A percentile compares a stretch with the other conserved stretches of the same genome.
Evolutionary conservation across 2,113 vertebrate species (phyloP).

Genomic region (Pteronura brasiliensis): DNA sequence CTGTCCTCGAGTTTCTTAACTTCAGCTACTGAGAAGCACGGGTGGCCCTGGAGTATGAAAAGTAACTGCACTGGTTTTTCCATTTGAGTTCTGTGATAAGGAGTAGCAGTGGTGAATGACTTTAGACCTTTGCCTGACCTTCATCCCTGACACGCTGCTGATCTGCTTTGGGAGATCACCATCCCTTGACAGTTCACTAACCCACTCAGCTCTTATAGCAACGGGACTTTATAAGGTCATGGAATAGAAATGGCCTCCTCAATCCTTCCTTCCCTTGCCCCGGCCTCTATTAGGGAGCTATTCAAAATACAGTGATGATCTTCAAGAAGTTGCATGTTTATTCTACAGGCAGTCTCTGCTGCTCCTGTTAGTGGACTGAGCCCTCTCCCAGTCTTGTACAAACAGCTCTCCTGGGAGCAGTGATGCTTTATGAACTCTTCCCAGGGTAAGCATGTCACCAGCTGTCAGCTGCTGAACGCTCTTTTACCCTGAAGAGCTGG

Average conservation of each 20-base stretch:
- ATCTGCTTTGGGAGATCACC: background rate
- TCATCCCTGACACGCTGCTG: background rate
- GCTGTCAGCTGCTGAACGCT: conserved; percentile 31
- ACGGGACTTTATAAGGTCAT: background rate
- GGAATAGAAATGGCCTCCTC: background rate
- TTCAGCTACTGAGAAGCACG: background rate
- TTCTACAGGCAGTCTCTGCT: conserved; percentile 61
- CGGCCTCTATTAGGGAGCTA: background rate
- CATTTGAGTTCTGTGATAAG: background rate
- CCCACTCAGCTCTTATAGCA: background rate
- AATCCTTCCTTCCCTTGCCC: background rate
- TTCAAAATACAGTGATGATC: background rate
- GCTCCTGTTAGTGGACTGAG: background rate
- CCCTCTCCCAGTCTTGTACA: conserved; percentile 30
- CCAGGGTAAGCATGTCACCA: conserved; percentile 25
- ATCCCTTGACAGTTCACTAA: background rate
- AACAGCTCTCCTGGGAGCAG: conserved; percentile 69
- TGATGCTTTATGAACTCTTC: conserved; percentile 68
- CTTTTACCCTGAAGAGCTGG: conserved; percentile 42
- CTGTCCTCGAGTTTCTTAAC: background rate
- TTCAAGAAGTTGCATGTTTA: conserved; percentile 56
- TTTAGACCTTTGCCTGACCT: background rate
- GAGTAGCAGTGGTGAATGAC: background rate
- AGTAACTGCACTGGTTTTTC: background rate
- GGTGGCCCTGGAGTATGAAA: background rate